phyloP scores from a whole-genome alignment of 2,888 invertebrate genomes.

The Drosophila algonquin region DNA sequence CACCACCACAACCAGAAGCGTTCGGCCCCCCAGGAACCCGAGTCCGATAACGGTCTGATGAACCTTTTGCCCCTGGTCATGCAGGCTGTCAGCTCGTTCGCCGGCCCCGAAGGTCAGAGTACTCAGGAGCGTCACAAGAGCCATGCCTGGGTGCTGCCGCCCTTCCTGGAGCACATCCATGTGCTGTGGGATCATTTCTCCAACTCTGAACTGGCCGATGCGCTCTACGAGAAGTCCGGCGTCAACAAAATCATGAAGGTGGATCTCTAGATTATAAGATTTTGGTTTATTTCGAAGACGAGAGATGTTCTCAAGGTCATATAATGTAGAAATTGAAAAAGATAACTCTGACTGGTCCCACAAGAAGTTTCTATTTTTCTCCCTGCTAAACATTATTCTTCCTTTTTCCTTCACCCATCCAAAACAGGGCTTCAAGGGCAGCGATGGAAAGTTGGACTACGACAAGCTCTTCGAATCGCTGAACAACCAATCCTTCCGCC shows the following conservation, averaged over 20 bases:
- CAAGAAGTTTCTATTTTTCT: neutral
- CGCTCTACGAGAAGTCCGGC: conserved; percentile 90
- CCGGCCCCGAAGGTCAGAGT: conserved; percentile 87
- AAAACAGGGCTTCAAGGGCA: conserved; percentile 86
- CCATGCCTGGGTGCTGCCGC: conserved; percentile 90
- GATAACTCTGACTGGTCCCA: neutral
- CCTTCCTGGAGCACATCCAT: conserved; percentile 88
- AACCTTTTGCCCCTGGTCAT: conserved; percentile 88
- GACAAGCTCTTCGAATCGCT: conserved; percentile 90
- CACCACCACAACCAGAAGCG: conserved; percentile 75
- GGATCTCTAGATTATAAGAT: conserved; percentile 7
- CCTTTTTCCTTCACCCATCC: neutral
- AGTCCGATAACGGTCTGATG: conserved; percentile 82
- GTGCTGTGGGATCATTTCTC: conserved; percentile 91
- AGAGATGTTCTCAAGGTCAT: neutral
- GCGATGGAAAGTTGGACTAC: conserved; percentile 89
- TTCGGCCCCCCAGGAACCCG: conserved; percentile 56
- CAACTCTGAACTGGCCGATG: conserved; percentile 90
- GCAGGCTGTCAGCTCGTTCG: conserved; percentile 87
- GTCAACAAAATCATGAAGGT: conserved; percentile 88
- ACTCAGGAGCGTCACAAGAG: conserved; percentile 87
- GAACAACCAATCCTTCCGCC: conserved; percentile 91
- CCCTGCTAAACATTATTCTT: neutral
- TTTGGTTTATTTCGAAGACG: neutral
- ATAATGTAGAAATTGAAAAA: conserved; percentile 11